Percentiles rank a stretch among this genome's conserved stretches.
Evolutionary conservation across 2,888 invertebrate species (phyloP).

Genomic region (Heliothis peltigera): DNA sequence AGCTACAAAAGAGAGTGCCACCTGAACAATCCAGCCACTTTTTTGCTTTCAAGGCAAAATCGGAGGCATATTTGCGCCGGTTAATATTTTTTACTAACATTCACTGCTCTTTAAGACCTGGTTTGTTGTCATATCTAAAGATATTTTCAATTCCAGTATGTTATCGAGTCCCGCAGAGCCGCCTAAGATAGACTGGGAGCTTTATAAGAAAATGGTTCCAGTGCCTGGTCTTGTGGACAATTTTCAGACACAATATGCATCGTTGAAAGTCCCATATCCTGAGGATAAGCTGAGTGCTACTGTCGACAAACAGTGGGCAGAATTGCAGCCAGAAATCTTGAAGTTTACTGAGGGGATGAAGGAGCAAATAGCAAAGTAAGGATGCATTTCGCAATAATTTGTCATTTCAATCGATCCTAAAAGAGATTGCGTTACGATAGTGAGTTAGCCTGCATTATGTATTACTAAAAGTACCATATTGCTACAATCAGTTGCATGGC

Average conservation of each 20-base stretch:
- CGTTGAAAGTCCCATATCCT: constrained; percentile 77
- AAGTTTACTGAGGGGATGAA: constrained; percentile 71
- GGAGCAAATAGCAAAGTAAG: constrained; percentile 64
- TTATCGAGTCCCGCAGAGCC: constrained; percentile 73
- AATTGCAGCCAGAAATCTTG: constrained; percentile 73
- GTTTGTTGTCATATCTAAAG: background rate
- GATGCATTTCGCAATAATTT: background rate
- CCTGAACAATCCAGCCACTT: constrained; percentile 74
- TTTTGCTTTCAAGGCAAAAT: constrained; percentile 79
- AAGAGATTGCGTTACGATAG: background rate
- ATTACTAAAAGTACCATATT: too few species aligned
- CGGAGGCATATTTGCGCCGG: constrained; percentile 78
- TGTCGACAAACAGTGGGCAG: constrained; percentile 80
- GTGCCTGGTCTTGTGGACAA: constrained; percentile 77
- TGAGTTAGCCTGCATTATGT: too few species aligned
- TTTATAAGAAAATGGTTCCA: constrained; percentile 75
- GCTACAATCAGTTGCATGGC: too few species aligned
- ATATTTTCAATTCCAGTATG: constrained; percentile 67
- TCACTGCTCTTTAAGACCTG: background rate
- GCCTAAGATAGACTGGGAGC: constrained; percentile 82
- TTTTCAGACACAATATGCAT: constrained; percentile 72
- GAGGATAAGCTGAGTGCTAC: constrained; percentile 69
- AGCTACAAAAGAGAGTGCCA: constrained; percentile 77
- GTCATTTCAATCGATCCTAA: background rate
- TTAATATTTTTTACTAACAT: constrained; percentile 42